Conservation (phyloP, 2,113 vertebrate genomes). For the Acrocephalus arundinaceus region DNA sequence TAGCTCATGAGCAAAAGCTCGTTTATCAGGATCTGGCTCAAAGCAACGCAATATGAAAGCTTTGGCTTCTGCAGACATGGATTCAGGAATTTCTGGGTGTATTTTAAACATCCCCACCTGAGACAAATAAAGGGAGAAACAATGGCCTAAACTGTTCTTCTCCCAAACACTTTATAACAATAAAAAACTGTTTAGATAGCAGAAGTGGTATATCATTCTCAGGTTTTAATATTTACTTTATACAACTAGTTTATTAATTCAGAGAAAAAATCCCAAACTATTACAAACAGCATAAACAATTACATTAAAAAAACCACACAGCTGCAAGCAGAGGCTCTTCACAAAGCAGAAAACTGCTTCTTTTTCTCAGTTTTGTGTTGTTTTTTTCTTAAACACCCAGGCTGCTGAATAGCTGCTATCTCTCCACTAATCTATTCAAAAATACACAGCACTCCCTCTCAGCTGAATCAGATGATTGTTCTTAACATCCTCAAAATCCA, state of each 20-base stretch:
- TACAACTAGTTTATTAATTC: background rate
- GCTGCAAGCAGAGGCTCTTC: background rate
- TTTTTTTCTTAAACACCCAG: background rate
- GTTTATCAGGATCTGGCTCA: conserved; percentile 92
- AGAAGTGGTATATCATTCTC: background rate
- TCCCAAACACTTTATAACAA: conserved; percentile 74
- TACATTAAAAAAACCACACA: accelerated
- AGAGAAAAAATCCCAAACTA: background rate
- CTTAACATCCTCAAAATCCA: background rate
- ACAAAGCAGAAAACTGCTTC: background rate
- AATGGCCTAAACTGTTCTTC: conserved; percentile 7
- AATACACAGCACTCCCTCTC: background rate
- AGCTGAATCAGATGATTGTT: background rate
- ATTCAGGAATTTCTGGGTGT: conserved; percentile 97
- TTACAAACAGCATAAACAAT: background rate
- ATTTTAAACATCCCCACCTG: conserved; percentile 99
- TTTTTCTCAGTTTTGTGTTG: background rate
- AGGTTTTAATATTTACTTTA: background rate
- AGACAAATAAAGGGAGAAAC: background rate
- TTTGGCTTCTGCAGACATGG: conserved; percentile 95
- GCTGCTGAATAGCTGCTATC: background rate
- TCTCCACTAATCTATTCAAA: background rate
- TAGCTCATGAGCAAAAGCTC: conserved; percentile 87
- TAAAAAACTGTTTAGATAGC: background rate
- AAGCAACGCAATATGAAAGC: conserved; percentile 95